phyloP scores from a whole-genome alignment of 2,888 invertebrate genomes.

The Dilophus febrilis region DNA sequence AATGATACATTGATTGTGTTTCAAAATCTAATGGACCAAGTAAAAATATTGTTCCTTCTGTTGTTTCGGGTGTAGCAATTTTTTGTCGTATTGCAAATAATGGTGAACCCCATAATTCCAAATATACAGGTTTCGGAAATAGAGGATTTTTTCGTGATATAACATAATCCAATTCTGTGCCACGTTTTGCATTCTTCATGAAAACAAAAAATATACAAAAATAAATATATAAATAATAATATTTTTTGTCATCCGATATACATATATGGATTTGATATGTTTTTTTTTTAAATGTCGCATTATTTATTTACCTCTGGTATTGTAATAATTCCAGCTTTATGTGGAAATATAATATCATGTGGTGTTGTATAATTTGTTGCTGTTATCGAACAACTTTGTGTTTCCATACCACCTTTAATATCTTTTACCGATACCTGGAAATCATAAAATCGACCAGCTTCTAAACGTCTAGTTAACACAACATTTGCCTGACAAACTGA shows the following conservation, averaged over 20 bases:
- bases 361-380: constrained; percentile 74
- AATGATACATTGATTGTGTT: constrained; percentile 70
- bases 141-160: constrained; percentile 64
- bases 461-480: constrained; percentile 54
- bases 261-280: too few relatives aligned
- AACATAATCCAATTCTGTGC: constrained; percentile 66
- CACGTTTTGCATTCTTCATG: constrained; percentile 55
- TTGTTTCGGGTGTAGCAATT: constrained; percentile 55
- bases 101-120: constrained; percentile 68
- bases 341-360: constrained; percentile 66
- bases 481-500: constrained; percentile 82
- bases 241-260: background rate
- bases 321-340: constrained; percentile 57
- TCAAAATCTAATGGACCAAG: constrained; percentile 74
- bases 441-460: constrained; percentile 69
- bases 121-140: constrained; percentile 57
- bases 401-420: constrained; percentile 57
- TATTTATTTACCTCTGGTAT: constrained; percentile 47
- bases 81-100: constrained; percentile 64
- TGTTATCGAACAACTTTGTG: constrained; percentile 61
- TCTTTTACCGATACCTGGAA: constrained; percentile 57
- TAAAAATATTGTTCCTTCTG: constrained; percentile 62
- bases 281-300: too few relatives aligned
- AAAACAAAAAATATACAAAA: constrained; percentile 11
- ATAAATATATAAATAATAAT: background rate